Evolutionary conservation across 2,888 invertebrate species (phyloP).

Genomic region (Asteroscopus sphinx): DNA sequence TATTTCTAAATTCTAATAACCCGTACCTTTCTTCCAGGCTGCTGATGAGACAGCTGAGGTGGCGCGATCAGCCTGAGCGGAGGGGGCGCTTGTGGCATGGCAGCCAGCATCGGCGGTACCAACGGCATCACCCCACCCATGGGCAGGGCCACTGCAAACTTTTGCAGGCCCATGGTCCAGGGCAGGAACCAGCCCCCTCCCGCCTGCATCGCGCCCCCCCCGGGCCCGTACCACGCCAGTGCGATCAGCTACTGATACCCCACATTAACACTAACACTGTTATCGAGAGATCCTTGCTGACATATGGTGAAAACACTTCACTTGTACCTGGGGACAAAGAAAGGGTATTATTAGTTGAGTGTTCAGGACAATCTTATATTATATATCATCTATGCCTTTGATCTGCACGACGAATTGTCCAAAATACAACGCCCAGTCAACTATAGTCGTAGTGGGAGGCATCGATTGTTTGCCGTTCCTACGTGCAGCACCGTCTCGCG

Average conservation of each 20-base stretch:
- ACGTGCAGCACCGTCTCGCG: too few relatives aligned
- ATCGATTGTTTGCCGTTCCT: too few relatives aligned
- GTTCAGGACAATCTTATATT: not conserved
- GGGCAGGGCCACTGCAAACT: conserved; percentile 86
- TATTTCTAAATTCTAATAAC: not conserved
- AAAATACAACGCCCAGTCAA: too few relatives aligned
- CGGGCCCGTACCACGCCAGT: conserved; percentile 88
- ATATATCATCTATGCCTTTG: too few relatives aligned
- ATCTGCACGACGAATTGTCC: too few relatives aligned
- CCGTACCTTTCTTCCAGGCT: conserved; percentile 80
- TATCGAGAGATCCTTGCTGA: conserved; percentile 55
- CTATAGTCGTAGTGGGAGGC: too few relatives aligned
- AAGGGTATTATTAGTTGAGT: conserved; percentile 38
- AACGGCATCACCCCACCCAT: conserved; percentile 86
- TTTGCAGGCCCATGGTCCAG: conserved; percentile 87
- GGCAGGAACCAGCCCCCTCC: conserved; percentile 86
- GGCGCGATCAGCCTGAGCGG: conserved; percentile 84
- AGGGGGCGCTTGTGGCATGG: conserved; percentile 80
- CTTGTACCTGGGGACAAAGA: conserved; percentile 81
- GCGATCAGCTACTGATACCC: conserved; percentile 75
- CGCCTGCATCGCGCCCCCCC: conserved; percentile 85
- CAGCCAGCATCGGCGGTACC: conserved; percentile 83
- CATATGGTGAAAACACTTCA: conserved; percentile 68
- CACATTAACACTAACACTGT: conserved; percentile 76
- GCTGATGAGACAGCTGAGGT: conserved; percentile 78